phyloP scores from a whole-genome alignment of 1,140 invertebrate genomes.

The Lithobius niger region DNA sequence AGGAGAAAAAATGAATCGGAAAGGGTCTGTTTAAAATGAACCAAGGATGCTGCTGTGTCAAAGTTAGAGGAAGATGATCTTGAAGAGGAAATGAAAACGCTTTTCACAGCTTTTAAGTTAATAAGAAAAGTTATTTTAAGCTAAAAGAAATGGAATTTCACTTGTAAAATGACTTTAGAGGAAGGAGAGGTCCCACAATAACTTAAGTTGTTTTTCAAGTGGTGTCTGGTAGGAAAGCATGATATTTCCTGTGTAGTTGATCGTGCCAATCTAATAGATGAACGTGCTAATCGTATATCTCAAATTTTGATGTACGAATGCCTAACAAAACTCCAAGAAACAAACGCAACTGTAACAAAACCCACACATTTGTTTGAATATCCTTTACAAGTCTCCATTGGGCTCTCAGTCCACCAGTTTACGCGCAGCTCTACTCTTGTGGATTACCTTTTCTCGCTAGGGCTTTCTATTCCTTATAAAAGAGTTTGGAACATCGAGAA shows the following conservation, averaged over 20 bases:
- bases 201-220: neutral
- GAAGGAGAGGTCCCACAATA: neutral
- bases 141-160: neutral
- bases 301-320: neutral
- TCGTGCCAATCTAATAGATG: neutral
- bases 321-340: neutral
- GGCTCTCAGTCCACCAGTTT: conserved; percentile 7
- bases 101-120: neutral
- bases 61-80: neutral
- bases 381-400: conserved; percentile 11
- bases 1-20: neutral
- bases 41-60: neutral
- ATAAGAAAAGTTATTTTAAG: neutral
- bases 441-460: conserved; percentile 4
- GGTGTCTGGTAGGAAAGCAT: neutral
- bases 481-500: conserved; percentile 10
- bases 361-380: neutral
- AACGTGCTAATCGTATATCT: neutral
- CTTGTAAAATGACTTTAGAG: neutral
- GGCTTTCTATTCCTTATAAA: conserved; percentile 11
- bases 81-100: too few species aligned
- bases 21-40: neutral
- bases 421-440: conserved; percentile 9
- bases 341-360: neutral
- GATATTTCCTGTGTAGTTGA: neutral